Base-by-base conservation (phyloP, 2,888 invertebrate genomes). In the Pristionchus fissidentatus region DNA sequence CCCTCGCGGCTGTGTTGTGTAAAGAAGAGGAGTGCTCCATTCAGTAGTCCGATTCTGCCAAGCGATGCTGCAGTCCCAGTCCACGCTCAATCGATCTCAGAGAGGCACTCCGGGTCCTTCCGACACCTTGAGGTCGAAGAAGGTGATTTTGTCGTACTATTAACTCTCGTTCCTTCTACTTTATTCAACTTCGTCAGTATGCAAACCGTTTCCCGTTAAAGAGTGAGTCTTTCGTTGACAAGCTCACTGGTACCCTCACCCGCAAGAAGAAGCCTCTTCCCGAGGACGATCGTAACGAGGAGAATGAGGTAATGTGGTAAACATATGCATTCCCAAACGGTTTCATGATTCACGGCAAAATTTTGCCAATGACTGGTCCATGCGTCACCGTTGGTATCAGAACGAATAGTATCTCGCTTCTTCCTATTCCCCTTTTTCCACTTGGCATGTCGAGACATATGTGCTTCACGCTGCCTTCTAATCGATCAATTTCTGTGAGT, bases 231-330 rank as follows among this genome's bases (percentile, higher is more conserved):
- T 89, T 91, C 52, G 86, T 91, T 66, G 89, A 90, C 60, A 91
- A 91, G 83, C 84, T 91, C 55, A 87, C 88, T 1, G 90, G 91
- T 70, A 91, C 91, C 0, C 84, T 91, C 77, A 88, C 89, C 15
- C 83, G 90, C 52, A 88, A 88, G 84, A 90, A 90, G 88, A 91
- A 91, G 84, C 84, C 84, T 13, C 85, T 85, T 15, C 86, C 81
- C 29, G 87, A 85, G 32, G 84, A 83, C 38, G 77, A 46, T 57
- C 22, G 29, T 13, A 32, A 84, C 41, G 86, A 87, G 52, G 70
- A 84, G 29, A 60, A 60, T 66, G 43, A 84, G 32, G 55, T 77
- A n/a, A n/a, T n/a, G n/a, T n/a, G n/a, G n/a, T n/a, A n/a, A n/a
- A n/a, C n/a, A n/a, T n/a, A n/a, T n/a, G n/a, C n/a, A n/a, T n/a